phyloP scores from a whole-genome alignment of 2,888 invertebrate genomes.

The Scaptomyza tumidula region DNA sequence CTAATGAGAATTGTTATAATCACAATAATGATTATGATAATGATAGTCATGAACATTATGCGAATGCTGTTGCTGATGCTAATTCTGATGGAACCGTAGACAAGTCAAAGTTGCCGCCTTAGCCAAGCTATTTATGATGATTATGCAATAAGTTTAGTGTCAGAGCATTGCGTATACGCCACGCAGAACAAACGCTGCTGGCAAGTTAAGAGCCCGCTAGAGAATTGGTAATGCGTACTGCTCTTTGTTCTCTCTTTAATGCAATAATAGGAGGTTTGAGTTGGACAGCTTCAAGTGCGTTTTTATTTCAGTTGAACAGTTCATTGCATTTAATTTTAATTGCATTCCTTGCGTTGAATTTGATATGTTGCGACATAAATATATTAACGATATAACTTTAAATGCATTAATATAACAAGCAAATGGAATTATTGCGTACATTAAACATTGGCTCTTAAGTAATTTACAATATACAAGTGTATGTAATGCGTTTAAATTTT shows the following conservation, averaged over 20 bases:
- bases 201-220: constrained; percentile 33
- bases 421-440: constrained; percentile 52
- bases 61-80: constrained; percentile 25
- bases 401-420: constrained; percentile 33
- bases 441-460: constrained; percentile 56
- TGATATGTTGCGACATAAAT: constrained; percentile 50
- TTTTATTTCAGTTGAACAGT: constrained; percentile 24
- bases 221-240: constrained; percentile 39
- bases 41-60: constrained; percentile 25
- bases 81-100: constrained; percentile 38
- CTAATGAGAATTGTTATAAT: constrained; percentile 44
- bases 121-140: constrained; percentile 48
- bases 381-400: constrained; percentile 52
- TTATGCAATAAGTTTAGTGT: constrained; percentile 34
- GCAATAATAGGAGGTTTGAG: not conserved
- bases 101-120: constrained; percentile 37
- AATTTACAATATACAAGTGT: constrained; percentile 58
- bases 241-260: not conserved
- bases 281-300: constrained; percentile 33
- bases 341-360: constrained; percentile 46
- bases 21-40: constrained; percentile 28
- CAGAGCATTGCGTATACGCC: constrained; percentile 51
- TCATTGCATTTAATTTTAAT: constrained; percentile 48
- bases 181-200: not conserved
- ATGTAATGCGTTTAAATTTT: constrained; percentile 48